Evolutionary conservation across 2,888 invertebrate species (phyloP), one percentile per base, ranked within the genome.

Genomic region (Ferrisia virgata): DNA sequence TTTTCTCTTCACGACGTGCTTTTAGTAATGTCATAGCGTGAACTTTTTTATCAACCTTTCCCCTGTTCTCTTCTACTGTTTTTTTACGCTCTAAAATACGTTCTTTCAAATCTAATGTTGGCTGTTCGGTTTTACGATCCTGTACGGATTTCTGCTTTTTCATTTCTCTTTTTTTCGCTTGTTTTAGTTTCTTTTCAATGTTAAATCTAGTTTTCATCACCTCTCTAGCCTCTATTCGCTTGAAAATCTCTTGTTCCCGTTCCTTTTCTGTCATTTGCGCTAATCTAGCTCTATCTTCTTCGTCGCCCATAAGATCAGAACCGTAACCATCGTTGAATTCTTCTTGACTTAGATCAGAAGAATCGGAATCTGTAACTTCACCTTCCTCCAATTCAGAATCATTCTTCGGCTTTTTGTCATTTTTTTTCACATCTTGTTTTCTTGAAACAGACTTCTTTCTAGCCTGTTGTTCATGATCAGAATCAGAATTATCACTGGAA

Each of bases 321-420:
- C 98, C 98, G 87, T 95, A 97, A 86, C 98, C 98, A 90, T 99
- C 98, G 88, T 97, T 94, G 88, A 98, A 98, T 89, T 97, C 97
- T 86, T 94, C 94, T 86, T 95, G 94, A 84, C 92, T 92, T 0
- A 92, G 91, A 86, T 92, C 92, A 72, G 92, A 91, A 5, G 91
- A 92, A 80, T 90, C 90, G 0, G 91, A 90, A 84, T 91, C 91
- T 0, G 95, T 95, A 0, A 97, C 96, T 89, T 97, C 96, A 36
- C 95, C 93, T 93, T 84, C 84, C 28, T 84, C 84, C 40, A 84
- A 39, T 31, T 84, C 84, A 2, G 84, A 79, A 69, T 84, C 76
- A 58, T 69, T 79, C 15, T 64, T 64, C n/a, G 58, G 4, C 25
- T 69, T 72, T 5, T 53, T 58, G 86, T 53, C 87, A 92, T 93